These are phyloP conservation scores for Argyresthia albistria DNA, from an alignment of 2,888 invertebrate species.

Conservation along the genomic window DNA sequence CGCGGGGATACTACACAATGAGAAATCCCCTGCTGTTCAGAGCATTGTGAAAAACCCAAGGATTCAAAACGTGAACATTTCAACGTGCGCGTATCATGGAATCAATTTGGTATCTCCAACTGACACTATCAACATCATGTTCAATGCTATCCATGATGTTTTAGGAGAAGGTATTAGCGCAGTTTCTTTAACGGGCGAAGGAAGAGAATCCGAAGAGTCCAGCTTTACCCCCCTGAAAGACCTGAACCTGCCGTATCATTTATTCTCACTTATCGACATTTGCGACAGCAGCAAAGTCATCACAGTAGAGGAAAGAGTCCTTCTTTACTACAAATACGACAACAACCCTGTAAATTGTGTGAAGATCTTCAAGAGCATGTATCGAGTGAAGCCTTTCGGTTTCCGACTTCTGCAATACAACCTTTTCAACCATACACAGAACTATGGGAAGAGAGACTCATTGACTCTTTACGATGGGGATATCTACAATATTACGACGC, in stretches of 20 bases:
- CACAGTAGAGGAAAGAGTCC: constrained; percentile 88
- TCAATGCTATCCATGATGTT: constrained; percentile 82
- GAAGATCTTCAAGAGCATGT: constrained; percentile 93
- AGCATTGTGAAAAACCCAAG: constrained; percentile 89
- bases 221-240: constrained; percentile 90
- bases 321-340: constrained; percentile 97
- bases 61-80: constrained; percentile 86
- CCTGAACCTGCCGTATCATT: constrained; percentile 87
- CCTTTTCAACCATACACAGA: constrained; percentile 88
- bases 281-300: constrained; percentile 96
- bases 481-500: constrained; percentile 87
- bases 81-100: constrained; percentile 90
- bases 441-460: constrained; percentile 86
- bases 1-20: constrained; percentile 96
- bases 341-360: constrained; percentile 97
- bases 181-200: constrained; percentile 93
- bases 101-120: constrained; percentile 93
- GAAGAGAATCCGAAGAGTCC: constrained; percentile 87
- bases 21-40: constrained; percentile 94
- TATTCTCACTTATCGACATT: constrained; percentile 96
- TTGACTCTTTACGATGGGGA: constrained; percentile 94
- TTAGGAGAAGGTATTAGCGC: constrained; percentile 93
- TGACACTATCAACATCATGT: constrained; percentile 83
- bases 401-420: constrained; percentile 93
- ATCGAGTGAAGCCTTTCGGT: constrained; percentile 89